A percentile compares a stretch with the other conserved stretches of the same genome.
These are phyloP conservation scores for Lobophora halterata DNA, from an alignment of 2,888 invertebrate species.

Conservation along the genomic window DNA sequence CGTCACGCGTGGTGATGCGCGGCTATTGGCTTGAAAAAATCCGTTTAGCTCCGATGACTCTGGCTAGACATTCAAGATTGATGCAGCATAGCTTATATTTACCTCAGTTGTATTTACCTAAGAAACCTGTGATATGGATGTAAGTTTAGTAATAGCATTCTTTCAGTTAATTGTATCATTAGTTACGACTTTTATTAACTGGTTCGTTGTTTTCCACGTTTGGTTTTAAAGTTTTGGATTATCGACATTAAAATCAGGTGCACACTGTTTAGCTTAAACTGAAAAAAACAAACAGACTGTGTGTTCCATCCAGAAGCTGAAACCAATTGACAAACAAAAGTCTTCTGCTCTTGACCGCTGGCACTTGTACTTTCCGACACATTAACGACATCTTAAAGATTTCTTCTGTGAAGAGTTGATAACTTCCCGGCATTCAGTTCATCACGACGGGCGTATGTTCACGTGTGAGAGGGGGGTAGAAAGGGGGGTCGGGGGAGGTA, in stretches of 20 bases:
- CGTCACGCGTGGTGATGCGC: constrained; percentile 77
- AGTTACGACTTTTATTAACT: too few species aligned
- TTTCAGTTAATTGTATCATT: constrained; percentile 5
- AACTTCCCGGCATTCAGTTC: constrained; percentile 59
- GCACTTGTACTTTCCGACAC: constrained; percentile 29
- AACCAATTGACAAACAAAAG: constrained; percentile 16
- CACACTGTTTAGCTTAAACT: too few species aligned
- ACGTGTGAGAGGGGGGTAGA: constrained; percentile 65
- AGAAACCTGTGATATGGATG: constrained; percentile 30
- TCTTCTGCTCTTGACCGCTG: constrained; percentile 15
- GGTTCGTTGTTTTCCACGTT: too few species aligned
- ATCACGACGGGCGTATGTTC: constrained; percentile 63
- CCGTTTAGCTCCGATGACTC: constrained; percentile 76
- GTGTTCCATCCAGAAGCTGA: constrained; percentile 10
- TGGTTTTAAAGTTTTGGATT: too few species aligned
- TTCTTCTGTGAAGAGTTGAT: constrained; percentile 58
- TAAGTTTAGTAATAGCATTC: background rate
- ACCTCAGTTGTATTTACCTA: constrained; percentile 47
- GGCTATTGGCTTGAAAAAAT: constrained; percentile 79
- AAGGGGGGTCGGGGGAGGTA: constrained; percentile 43
- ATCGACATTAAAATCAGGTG: too few species aligned
- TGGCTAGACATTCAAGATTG: constrained; percentile 75
- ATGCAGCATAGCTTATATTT: constrained; percentile 60
- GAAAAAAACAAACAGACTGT: too few species aligned
- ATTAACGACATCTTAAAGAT: constrained; percentile 52